Percentiles rank a stretch among this genome's conserved stretches.
These are phyloP conservation scores for Pygoscelis antarcticus DNA, from an alignment of 2,113 vertebrate species.

Conservation along the genomic window DNA sequence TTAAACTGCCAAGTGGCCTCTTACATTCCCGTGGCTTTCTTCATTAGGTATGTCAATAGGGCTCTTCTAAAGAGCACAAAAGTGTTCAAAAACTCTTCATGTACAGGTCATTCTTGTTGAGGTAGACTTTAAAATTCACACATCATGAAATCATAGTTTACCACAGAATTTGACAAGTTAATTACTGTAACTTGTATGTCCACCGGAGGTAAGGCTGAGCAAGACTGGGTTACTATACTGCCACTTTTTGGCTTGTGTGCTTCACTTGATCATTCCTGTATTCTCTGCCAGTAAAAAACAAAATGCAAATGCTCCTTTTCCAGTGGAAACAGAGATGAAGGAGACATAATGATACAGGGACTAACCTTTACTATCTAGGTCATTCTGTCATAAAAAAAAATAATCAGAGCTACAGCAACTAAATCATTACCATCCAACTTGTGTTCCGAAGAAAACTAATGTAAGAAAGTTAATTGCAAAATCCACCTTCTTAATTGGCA, in stretches of 20 bases:
- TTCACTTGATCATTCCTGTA: background rate
- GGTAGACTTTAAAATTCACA: background rate
- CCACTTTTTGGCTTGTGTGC: background rate
- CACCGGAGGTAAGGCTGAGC: background rate
- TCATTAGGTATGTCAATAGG: background rate
- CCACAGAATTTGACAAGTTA: background rate
- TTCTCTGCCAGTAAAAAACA: background rate
- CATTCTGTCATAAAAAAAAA: background rate
- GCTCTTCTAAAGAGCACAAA: background rate
- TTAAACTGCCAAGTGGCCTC: background rate
- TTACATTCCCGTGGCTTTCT: background rate
- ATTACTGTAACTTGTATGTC: background rate
- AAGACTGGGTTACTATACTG: background rate
- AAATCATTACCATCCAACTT: background rate
- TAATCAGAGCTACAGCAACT: background rate
- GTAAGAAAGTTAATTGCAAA: background rate
- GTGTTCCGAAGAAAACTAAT: background rate
- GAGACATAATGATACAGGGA: background rate
- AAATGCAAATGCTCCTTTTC: background rate
- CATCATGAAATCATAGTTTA: background rate
- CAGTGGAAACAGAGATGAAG: background rate
- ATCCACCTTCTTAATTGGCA: background rate
- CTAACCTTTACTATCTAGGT: background rate
- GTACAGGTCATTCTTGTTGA: background rate
- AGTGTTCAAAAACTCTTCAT: background rate